Base-by-base conservation (phyloP, 2,113 vertebrate genomes). In the Laticauda laticaudata region DNA sequence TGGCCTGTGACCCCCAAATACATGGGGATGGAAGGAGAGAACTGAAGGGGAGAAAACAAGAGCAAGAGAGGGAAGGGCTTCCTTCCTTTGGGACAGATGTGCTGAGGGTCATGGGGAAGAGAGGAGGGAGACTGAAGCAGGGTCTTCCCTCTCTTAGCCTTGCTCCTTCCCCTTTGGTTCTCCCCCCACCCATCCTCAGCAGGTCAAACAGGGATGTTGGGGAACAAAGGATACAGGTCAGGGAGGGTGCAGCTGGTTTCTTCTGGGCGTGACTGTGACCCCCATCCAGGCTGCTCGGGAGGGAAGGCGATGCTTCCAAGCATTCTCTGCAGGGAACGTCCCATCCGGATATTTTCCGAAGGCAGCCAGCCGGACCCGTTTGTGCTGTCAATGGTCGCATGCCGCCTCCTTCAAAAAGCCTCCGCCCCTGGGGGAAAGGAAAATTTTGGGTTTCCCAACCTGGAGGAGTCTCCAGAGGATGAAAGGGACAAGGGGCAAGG, bases 341-440 rank as follows among this genome's bases (percentile, higher is more conserved):
- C 18, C 75, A 0, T 43, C 34, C 34, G 0, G 8, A 3, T 21
- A 3, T 43, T 18, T 23, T 9, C 18, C 1, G 0, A 81, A 81
- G 18, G 6, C 69, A 75, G 14, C 69, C 69, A 75, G 0, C n/a
- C n/a, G 6, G n/a, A 0, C 34, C 69, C 15, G 9, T 39, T 81
- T 8, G 1, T 9, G 48, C 48, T 51, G 48, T 51, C 48, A 51
- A 39, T 0, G 69, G 18, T 39, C 69, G n/a, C 69, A 0, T n/a
- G 69, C 18, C 6, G 15, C 18, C 69, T 39, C 69, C 34, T 39
- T 39, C 1, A 0, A 9, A 7, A 20, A 20, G 69, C 34, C 39
- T 39, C 34, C 69, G n/a, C n/a, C n/a, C n/a, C n/a, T 81, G 34
- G 69, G 8, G 18, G n/a, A n/a, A 81, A 20, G 34, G 69, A 18